phyloP scores from a whole-genome alignment of 2,888 invertebrate species.

The Orthonychiurus folsomi region DNA sequence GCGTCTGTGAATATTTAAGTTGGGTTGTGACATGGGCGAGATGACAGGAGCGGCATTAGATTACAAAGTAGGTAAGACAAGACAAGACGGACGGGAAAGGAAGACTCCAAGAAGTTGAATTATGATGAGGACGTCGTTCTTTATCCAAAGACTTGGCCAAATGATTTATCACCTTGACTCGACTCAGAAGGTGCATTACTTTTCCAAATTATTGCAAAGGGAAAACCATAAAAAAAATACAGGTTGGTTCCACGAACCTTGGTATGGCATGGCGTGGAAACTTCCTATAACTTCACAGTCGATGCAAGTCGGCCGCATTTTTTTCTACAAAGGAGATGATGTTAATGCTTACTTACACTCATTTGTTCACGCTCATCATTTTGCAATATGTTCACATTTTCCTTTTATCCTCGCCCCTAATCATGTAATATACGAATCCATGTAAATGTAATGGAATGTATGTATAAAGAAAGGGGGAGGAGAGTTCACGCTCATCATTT shows the following conservation, averaged over 20 bases:
- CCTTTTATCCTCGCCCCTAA: background rate
- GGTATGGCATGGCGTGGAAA: too few relatives aligned
- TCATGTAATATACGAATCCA: background rate
- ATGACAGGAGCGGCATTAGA: background rate
- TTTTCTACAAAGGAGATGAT: background rate
- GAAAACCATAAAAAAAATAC: background rate
- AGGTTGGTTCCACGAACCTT: background rate
- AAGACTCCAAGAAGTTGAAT: too few relatives aligned
- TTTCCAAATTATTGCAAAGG: background rate
- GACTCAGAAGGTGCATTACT: background rate
- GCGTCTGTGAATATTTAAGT: background rate
- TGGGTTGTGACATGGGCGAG: background rate
- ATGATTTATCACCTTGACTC: background rate
- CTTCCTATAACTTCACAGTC: too few relatives aligned
- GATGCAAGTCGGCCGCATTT: too few relatives aligned
- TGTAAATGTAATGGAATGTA: too few relatives aligned
- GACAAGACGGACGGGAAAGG: too few relatives aligned
- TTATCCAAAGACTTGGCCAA: background rate
- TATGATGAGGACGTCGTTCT: background rate
- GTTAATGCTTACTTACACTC: constrained; percentile 1
- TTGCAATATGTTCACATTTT: constrained; percentile 1
- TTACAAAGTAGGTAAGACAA: background rate
- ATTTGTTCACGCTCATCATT: constrained; percentile 1
- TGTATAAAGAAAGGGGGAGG: too few relatives aligned
- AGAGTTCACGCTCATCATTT: constrained; percentile 1